Evolutionary conservation across 1,140 invertebrate genomes (phyloP).

Genomic region (Mactra quadrangularis): DNA sequence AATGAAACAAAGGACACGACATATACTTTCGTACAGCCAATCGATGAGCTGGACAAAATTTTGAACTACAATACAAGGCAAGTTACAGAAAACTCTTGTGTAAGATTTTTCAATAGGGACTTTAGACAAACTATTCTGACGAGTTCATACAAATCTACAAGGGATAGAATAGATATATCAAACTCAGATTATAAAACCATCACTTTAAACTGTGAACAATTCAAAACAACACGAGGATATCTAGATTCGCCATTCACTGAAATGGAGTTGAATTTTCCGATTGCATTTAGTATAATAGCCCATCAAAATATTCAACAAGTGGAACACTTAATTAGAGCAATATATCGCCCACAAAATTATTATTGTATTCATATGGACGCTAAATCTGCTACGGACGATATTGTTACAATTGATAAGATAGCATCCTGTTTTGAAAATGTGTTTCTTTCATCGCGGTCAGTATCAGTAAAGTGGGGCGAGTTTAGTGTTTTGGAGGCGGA

Average conservation of each 20-base stretch:
- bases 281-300: constrained; percentile 72
- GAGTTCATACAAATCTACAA: background rate
- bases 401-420: constrained; percentile 63
- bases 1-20: too few relatives aligned
- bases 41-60: background rate
- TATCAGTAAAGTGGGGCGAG: constrained; percentile 68
- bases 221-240: constrained; percentile 54
- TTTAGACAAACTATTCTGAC: background rate
- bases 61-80: background rate
- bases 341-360: constrained; percentile 80
- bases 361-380: constrained; percentile 81
- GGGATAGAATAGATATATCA: background rate
- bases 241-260: constrained; percentile 33
- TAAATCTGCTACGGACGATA: constrained; percentile 64
- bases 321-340: constrained; percentile 75
- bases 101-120: background rate
- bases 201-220: constrained; percentile 57
- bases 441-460: constrained; percentile 71
- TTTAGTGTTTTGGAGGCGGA: constrained; percentile 69
- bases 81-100: background rate
- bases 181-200: constrained; percentile 5
- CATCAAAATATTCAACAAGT: constrained; percentile 73
- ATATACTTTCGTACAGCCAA: background rate
- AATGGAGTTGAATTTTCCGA: constrained; percentile 72
- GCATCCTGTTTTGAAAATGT: constrained; percentile 77